A percentile compares a stretch with the other conserved stretches of the same genome.
Evolutionary conservation across 2,113 vertebrate species (phyloP).

Genomic region (Procavia capensis): DNA sequence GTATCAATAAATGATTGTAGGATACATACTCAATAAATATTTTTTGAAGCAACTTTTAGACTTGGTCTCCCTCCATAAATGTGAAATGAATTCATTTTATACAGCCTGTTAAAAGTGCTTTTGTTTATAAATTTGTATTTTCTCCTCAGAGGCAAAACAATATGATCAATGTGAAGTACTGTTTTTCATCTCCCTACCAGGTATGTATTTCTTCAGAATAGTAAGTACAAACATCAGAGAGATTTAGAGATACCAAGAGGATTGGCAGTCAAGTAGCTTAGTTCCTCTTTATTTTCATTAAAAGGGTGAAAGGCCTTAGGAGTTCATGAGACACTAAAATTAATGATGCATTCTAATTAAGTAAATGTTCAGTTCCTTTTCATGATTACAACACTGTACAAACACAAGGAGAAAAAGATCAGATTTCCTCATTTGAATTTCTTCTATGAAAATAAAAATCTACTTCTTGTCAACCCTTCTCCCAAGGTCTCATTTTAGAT

Average conservation of each 20-base stretch:
- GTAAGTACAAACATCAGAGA: background rate
- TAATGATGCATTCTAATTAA: conserved; percentile 72
- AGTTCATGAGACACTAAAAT: conserved; percentile 67
- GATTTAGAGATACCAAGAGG: conserved; percentile 47
- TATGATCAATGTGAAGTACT: conserved; percentile 43
- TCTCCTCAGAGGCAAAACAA: conserved; percentile 29
- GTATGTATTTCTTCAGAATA: conserved; percentile 42
- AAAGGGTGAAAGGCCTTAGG: conserved; percentile 56
- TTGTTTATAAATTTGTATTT: conserved; percentile 65
- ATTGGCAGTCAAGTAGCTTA: conserved; percentile 46
- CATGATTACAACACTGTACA: background rate
- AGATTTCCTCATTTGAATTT: background rate
- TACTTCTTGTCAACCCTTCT: background rate
- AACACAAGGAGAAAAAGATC: conserved; percentile 31
- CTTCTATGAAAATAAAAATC: conserved; percentile 34
- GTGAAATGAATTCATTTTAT: conserved; percentile 52
- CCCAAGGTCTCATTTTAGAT: conserved; percentile 4
- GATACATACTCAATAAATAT: conserved; percentile 58
- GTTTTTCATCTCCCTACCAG: conserved; percentile 43
- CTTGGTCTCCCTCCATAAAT: conserved; percentile 44
- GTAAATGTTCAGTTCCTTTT: conserved; percentile 26
- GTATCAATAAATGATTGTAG: conserved; percentile 16
- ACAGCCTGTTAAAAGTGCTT: conserved; percentile 40
- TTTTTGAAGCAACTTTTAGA: conserved; percentile 59
- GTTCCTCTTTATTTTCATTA: conserved; percentile 59